These are phyloP conservation scores for Gobiocypris rarus DNA, from an alignment of 2,113 vertebrate genomes.

Conservation along the genomic window DNA sequence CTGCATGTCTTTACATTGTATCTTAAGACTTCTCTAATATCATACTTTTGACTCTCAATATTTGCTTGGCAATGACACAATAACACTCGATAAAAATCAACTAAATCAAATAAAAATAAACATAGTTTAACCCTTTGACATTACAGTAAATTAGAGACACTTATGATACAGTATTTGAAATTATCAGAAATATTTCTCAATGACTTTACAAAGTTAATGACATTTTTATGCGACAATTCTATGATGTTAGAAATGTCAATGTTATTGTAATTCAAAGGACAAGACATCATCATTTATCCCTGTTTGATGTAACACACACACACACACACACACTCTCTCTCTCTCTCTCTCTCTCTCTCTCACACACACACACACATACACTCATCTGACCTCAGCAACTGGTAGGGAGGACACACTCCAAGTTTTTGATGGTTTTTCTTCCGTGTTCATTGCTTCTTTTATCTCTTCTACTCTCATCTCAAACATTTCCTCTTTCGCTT, in stretches of 20 bases:
- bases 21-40: background rate
- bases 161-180: background rate
- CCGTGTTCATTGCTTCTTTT: conserved; percentile 34
- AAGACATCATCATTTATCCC: background rate
- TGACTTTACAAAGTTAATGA: background rate
- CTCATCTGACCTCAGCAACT: conserved; percentile 63
- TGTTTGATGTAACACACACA: conserved; percentile 11
- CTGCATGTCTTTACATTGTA: background rate
- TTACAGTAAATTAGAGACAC: background rate
- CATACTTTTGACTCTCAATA: background rate
- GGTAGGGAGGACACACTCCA: conserved; percentile 64
- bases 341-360: background rate
- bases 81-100: no score
- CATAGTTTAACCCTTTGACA: background rate
- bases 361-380: conserved; percentile 43
- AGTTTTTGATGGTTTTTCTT: conserved; percentile 53
- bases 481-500: conserved; percentile 8
- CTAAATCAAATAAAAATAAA: background rate
- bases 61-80: background rate
- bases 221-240: background rate
- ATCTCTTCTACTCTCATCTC: conserved; percentile 23
- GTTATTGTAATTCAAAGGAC: background rate
- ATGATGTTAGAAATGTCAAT: background rate
- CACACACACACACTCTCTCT: no score
- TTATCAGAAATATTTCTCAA: background rate